A percentile compares a stretch with the other conserved stretches of the same genome.
Evolutionary conservation across 2,888 invertebrate species (phyloP).

Genomic region (Apamea monoglypha): DNA sequence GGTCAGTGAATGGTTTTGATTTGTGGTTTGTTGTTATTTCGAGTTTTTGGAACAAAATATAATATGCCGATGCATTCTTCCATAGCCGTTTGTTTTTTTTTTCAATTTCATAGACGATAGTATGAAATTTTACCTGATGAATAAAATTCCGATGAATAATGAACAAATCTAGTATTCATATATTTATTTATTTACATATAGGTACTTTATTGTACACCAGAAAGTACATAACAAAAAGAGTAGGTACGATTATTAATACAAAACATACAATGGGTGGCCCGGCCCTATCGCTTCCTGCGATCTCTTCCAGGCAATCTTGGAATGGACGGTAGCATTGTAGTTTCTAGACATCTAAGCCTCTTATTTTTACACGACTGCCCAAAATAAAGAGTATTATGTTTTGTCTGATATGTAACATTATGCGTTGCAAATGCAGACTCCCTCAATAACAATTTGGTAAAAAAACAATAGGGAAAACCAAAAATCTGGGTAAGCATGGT

Average conservation of each 20-base stretch:
- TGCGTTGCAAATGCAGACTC: neutral
- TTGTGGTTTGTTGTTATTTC: conserved; percentile 16
- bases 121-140: neutral
- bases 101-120: neutral
- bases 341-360: neutral
- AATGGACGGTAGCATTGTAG: too few species aligned
- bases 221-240: too few species aligned
- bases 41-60: neutral
- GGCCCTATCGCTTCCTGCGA: too few species aligned
- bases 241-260: too few species aligned
- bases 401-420: neutral
- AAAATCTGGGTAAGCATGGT: neutral
- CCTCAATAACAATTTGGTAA: neutral
- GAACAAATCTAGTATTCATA: neutral
- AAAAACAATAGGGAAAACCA: neutral
- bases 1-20: conserved; percentile 24
- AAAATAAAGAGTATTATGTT: too few species aligned
- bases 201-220: too few species aligned
- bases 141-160: neutral
- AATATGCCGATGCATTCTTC: neutral
- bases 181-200: too few species aligned
- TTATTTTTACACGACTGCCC: neutral
- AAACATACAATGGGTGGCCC: too few species aligned
- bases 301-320: too few species aligned
- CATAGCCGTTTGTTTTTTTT: neutral